A percentile compares a stretch with the other conserved stretches of the same genome.
Evolutionary conservation across 2,113 vertebrate genomes (phyloP).

Genomic region (Gallinago paraguaiae): DNA sequence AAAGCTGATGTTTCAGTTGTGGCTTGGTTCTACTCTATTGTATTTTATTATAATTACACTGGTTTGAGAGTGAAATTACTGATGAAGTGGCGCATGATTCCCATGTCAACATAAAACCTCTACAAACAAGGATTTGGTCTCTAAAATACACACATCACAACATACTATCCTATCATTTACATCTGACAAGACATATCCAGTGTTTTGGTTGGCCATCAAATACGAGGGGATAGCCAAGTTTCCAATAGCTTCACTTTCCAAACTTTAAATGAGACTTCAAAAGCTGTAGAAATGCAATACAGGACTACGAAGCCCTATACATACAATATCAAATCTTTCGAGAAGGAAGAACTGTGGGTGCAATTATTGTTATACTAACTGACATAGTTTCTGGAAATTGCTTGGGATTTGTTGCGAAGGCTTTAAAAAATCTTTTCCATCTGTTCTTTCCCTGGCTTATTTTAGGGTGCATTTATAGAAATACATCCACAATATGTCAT

Average conservation of each 20-base stretch:
- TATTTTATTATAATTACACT: slow-evolving; percentile 66
- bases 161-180: slow-evolving; percentile 58
- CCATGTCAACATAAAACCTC: slow-evolving; percentile 68
- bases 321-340: slow-evolving; percentile 9
- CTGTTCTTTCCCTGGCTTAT: slow-evolving; percentile 21
- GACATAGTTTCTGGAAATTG: slow-evolving; percentile 46
- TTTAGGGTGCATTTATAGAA: neutral
- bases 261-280: slow-evolving; percentile 38
- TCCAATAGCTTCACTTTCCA: slow-evolving; percentile 59
- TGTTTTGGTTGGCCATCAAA: slow-evolving; percentile 58
- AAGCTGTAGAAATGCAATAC: slow-evolving; percentile 45
- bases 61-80: slow-evolving; percentile 65
- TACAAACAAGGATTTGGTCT: slow-evolving; percentile 62
- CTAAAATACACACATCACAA: slow-evolving; percentile 60
- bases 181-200: slow-evolving; percentile 63
- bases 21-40: slow-evolving; percentile 64
- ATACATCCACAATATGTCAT: neutral
- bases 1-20: slow-evolving; percentile 59
- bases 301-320: slow-evolving; percentile 1
- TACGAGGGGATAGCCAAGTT: slow-evolving; percentile 29
- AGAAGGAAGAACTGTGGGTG: slow-evolving; percentile 19
- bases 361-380: slow-evolving; percentile 32
- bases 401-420: slow-evolving; percentile 4
- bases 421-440: slow-evolving; percentile 55
- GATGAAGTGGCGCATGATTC: slow-evolving; percentile 71